Evolutionary conservation across 23 tunicate genomes (phyloP).

Genomic region (Styela clava): DNA sequence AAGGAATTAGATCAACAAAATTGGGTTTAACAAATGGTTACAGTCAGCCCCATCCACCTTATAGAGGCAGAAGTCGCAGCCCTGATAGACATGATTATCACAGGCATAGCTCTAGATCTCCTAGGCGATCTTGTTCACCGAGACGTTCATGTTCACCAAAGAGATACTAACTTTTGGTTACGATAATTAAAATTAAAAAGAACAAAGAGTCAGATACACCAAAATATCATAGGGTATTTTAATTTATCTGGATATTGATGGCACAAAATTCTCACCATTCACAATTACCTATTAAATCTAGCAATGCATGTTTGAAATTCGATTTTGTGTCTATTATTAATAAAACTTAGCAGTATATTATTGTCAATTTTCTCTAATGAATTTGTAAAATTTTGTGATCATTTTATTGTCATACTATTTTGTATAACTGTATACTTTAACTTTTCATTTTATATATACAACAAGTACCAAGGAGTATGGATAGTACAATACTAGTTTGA

Average conservation of each 20-base stretch:
- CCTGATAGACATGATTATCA: slow-evolving; percentile 38
- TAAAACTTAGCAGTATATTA: no score
- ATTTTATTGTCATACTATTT: not conserved
- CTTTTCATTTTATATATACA: no score
- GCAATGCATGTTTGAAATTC: no score
- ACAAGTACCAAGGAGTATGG: not conserved
- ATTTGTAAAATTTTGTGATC: no score
- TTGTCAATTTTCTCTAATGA: no score
- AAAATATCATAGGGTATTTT: no score
- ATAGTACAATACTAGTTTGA: not conserved
- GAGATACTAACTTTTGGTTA: slow-evolving; percentile 2
- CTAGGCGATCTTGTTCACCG: slow-evolving; percentile 25
- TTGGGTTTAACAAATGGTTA: slow-evolving; percentile 24
- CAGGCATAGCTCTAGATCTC: slow-evolving; percentile 62
- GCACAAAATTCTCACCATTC: no score
- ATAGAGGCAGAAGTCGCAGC: slow-evolving; percentile 33
- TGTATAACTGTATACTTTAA: not conserved
- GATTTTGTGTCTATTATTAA: no score
- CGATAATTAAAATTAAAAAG: no score
- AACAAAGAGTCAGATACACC: no score
- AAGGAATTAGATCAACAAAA: slow-evolving; percentile 6
- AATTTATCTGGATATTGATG: no score
- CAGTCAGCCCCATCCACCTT: slow-evolving; percentile 30
- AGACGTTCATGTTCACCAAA: slow-evolving; percentile 19
- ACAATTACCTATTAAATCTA: no score